Conservation (phyloP, 1,140 invertebrate species). For the Hydropsyche tenuis region DNA sequence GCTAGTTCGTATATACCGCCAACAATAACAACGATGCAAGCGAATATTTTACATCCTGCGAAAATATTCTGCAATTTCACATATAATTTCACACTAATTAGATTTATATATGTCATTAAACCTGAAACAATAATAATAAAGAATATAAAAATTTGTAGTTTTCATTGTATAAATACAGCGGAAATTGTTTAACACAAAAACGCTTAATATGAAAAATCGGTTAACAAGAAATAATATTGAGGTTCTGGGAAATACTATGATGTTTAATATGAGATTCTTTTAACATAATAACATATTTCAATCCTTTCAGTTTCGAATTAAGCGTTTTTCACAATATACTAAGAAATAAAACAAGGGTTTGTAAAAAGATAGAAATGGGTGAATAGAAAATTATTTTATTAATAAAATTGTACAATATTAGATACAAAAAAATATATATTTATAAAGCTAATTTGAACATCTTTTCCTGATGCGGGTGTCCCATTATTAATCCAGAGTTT, state of each 20-base stretch:
- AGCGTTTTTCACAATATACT: no score
- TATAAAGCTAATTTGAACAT: slow-evolving; percentile 43
- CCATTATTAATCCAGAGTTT: slow-evolving; percentile 32
- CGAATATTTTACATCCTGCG: slow-evolving; percentile 83
- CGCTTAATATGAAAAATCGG: no score
- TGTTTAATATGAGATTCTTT: no score
- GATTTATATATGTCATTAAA: slow-evolving; percentile 87
- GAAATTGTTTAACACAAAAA: no score
- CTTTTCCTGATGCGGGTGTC: slow-evolving; percentile 35
- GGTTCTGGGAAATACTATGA: no score
- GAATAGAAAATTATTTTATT: slow-evolving; percentile 3
- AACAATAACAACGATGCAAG: slow-evolving; percentile 81
- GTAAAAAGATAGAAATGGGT: neutral
- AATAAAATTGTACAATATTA: neutral
- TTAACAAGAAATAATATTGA: no score
- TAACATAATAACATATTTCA: no score
- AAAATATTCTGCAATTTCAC: slow-evolving; percentile 90
- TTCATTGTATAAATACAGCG: no score
- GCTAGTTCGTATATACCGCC: slow-evolving; percentile 82
- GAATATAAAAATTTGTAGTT: no score
- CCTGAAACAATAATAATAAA: slow-evolving; percentile 65
- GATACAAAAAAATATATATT: neutral
- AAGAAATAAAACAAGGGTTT: neutral
- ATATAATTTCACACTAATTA: slow-evolving; percentile 86
- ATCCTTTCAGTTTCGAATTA: no score